phyloP scores from a whole-genome alignment of 2,888 invertebrate species.

The Corythucha ciliata region DNA sequence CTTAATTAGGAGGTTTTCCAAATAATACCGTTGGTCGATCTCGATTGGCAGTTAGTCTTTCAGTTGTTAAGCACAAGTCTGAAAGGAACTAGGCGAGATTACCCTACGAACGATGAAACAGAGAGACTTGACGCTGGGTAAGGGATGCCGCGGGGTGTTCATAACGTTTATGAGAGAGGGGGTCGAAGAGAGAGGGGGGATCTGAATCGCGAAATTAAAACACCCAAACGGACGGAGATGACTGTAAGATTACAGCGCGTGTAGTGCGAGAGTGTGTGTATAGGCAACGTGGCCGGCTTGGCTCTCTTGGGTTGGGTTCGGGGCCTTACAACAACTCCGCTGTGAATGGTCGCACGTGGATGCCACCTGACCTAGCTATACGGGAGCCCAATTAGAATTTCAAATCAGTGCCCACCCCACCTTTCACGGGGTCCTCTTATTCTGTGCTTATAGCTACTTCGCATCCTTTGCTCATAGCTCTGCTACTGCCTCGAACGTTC shows the following conservation, averaged over 20 bases:
- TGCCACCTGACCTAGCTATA: slow-evolving; percentile 28
- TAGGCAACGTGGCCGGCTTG: neutral
- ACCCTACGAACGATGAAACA: too few relatives aligned
- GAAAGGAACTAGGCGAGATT: too few relatives aligned
- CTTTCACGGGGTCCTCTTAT: slow-evolving; percentile 17
- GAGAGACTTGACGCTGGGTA: too few relatives aligned
- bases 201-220: slow-evolving; percentile 23
- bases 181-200: neutral
- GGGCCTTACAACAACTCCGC: neutral
- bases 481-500: slow-evolving; percentile 4
- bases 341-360: slow-evolving; percentile 30
- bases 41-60: too few relatives aligned
- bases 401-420: slow-evolving; percentile 32
- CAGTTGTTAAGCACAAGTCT: too few relatives aligned
- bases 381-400: slow-evolving; percentile 33
- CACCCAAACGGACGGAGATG: slow-evolving; percentile 19
- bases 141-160: too few relatives aligned
- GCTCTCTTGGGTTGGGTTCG: neutral
- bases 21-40: too few relatives aligned
- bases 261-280: slow-evolving; percentile 5
- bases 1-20: too few relatives aligned
- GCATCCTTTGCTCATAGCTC: too few relatives aligned
- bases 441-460: too few relatives aligned
- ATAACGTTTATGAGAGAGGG: too few relatives aligned
- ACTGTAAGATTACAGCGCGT: neutral